phyloP scores from a whole-genome alignment of 2,888 invertebrate genomes.

The Notodonta ziczac region DNA sequence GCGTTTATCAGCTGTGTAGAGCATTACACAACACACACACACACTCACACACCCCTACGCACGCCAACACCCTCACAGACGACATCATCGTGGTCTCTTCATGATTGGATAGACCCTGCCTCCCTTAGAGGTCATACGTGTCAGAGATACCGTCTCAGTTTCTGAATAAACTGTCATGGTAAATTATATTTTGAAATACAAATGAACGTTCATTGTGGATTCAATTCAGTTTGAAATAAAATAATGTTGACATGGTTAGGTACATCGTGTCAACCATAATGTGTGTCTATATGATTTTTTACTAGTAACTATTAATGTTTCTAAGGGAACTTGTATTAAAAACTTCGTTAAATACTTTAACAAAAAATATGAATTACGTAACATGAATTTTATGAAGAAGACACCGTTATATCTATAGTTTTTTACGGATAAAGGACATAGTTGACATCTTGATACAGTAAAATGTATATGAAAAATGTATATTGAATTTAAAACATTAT shows the following conservation, averaged over 20 bases:
- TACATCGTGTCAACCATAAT: too few species aligned
- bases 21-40: conserved; percentile 38
- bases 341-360: too few species aligned
- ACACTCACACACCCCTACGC: conserved; percentile 24
- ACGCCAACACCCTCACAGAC: conserved; percentile 6
- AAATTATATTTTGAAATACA: conserved; percentile 6
- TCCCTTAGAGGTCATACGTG: conserved; percentile 62
- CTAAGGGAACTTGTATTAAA: too few species aligned
- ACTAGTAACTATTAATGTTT: too few species aligned
- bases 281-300: too few species aligned
- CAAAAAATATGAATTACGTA: too few species aligned
- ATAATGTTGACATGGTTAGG: not conserved
- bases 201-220: not conserved
- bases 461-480: too few species aligned
- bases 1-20: conserved; percentile 51
- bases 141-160: conserved; percentile 54
- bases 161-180: conserved; percentile 54
- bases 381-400: too few species aligned
- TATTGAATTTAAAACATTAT: conserved; percentile 5
- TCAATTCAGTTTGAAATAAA: not conserved
- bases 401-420: too few species aligned
- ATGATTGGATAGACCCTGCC: conserved; percentile 51
- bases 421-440: too few species aligned
- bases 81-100: conserved; percentile 26
- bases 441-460: too few species aligned